Evolutionary conservation across 1,140 invertebrate species (phyloP).

Genomic region (Leucophenga varia): DNA sequence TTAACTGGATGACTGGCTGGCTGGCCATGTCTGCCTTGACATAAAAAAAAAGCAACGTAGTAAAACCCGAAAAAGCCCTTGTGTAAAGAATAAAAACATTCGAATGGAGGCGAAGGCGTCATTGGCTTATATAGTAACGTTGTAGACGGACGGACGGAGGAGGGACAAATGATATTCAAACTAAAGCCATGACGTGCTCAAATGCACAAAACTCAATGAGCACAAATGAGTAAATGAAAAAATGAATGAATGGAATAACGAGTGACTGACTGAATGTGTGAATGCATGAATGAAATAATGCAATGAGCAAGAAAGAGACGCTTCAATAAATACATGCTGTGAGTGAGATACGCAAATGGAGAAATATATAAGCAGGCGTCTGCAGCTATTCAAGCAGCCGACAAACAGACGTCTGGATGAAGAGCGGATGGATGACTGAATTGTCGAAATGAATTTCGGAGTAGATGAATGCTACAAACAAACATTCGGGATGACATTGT

Average conservation of each 20-base stretch:
- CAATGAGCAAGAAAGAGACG: not conserved
- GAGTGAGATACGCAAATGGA: not conserved
- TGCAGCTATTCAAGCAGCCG: not conserved
- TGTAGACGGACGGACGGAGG: no score
- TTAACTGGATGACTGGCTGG: not conserved
- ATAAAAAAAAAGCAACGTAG: slow-evolving; percentile 29
- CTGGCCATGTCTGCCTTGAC: no score
- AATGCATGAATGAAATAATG: not conserved
- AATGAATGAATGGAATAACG: slow-evolving; percentile 14
- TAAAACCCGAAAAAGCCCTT: slow-evolving; percentile 42
- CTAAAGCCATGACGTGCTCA: slow-evolving; percentile 33
- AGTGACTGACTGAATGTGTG: slow-evolving; percentile 29
- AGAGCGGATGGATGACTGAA: not conserved
- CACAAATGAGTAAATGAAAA: slow-evolving; percentile 13
- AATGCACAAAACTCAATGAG: slow-evolving; percentile 35
- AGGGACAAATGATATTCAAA: slow-evolving; percentile 11
- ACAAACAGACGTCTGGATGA: not conserved
- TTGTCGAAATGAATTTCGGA: not conserved
- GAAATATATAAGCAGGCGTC: not conserved
- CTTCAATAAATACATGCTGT: not conserved
- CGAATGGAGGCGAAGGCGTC: no score
- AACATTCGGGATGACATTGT: no score
- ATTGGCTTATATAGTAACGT: no score
- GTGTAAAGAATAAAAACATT: no score
- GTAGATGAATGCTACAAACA: not conserved